Percentiles rank a stretch among this genome's conserved stretches.
Conservation (phyloP, 2,113 vertebrate genomes). For the Forbesichthys agassizii region DNA sequence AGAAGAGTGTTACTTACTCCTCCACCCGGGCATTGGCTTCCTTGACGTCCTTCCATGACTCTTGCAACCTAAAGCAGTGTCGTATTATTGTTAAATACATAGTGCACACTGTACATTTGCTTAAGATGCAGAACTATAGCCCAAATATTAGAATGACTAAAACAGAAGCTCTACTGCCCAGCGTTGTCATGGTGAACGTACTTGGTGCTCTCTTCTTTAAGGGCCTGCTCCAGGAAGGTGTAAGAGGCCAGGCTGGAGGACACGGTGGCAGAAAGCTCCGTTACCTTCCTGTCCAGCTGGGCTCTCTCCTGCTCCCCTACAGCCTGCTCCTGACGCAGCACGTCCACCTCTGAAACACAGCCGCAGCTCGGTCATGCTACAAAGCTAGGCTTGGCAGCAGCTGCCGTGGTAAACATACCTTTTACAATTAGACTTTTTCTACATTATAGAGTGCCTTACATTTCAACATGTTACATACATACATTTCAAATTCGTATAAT, state of each 20-base stretch:
- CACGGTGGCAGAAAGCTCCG: conserved; percentile 72
- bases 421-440: background rate
- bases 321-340: conserved; percentile 70
- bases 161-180: no score
- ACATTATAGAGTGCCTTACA: background rate
- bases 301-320: conserved; percentile 64
- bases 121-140: background rate
- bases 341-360: conserved; percentile 69
- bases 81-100: background rate
- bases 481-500: background rate
- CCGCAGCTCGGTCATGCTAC: background rate
- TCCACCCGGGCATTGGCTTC: conserved; percentile 54
- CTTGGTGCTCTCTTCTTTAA: conserved; percentile 69
- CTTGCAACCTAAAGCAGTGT: conserved; percentile 60
- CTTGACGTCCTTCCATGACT: conserved; percentile 66
- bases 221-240: conserved; percentile 74
- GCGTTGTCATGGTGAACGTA: conserved; percentile 36
- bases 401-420: no score
- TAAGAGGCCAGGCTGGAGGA: conserved; percentile 78
- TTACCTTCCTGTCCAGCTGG: conserved; percentile 68
- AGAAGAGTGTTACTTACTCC: conserved; percentile 49
- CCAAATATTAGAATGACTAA: no score
- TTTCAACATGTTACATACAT: background rate
- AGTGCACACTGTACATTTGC: background rate
- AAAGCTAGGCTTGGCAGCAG: no score